A percentile compares a stretch with the other conserved stretches of the same genome.
Conservation (phyloP, 2,888 invertebrate species). For the Slavum lentiscoides region DNA sequence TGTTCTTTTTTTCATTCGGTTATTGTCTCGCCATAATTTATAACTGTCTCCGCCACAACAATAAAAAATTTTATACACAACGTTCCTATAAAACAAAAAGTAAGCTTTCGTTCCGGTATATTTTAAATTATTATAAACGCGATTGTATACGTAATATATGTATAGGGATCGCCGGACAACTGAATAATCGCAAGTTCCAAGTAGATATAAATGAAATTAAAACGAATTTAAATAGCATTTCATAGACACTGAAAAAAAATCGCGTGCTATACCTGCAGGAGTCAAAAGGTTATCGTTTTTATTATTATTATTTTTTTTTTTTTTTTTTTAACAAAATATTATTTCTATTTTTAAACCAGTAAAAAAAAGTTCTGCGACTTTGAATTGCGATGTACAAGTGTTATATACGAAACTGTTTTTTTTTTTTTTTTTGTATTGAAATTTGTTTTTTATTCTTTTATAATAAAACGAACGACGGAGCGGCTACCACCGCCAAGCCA, state of each 20-base stretch:
- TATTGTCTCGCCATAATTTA: constrained; percentile 14
- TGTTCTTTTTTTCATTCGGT: not conserved
- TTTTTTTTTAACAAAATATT: not conserved
- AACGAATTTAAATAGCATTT: too few relatives aligned
- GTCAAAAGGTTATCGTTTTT: too few relatives aligned
- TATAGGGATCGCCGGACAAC: too few relatives aligned
- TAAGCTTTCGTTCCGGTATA: not conserved
- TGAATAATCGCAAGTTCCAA: too few relatives aligned
- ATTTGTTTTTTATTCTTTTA: not conserved
- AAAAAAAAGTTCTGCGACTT: not conserved
- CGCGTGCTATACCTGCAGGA: too few relatives aligned
- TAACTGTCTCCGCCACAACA: not conserved
- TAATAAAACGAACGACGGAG: constrained; percentile 3
- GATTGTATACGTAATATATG: too few relatives aligned
- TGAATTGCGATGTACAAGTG: not conserved
- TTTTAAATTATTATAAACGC: not conserved
- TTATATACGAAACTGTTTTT: too few relatives aligned
- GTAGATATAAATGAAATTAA: not conserved
- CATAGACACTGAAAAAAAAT: too few relatives aligned
- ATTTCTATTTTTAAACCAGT: not conserved
- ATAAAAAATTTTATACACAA: not conserved
- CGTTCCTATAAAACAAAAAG: not conserved
- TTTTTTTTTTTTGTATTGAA: too few relatives aligned
- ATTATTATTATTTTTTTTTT: not conserved
- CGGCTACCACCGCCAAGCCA: not conserved